Evolutionary conservation across 2,113 vertebrate genomes (phyloP).

Genomic region (Ageneiosus marmoratus): DNA sequence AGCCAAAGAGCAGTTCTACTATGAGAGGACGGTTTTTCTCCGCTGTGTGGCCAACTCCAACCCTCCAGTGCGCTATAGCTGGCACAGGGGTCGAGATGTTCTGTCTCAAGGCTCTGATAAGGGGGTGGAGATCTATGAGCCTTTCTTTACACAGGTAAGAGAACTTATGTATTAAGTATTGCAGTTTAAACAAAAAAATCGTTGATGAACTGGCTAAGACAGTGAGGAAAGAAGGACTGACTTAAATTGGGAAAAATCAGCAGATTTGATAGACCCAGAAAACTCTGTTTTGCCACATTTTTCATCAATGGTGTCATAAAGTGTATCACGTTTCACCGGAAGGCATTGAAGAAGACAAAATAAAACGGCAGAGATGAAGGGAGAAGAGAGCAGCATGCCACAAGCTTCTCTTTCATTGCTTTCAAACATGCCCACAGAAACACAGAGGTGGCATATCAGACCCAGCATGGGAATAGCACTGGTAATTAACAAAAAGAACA

Average conservation of each 20-base stretch:
- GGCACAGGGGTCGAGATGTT: slow-evolving; percentile 91
- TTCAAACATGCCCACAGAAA: slow-evolving; percentile 7
- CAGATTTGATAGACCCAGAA: neutral
- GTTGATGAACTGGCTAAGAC: neutral
- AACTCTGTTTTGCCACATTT: neutral
- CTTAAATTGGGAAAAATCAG: neutral
- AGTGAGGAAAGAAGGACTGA: neutral
- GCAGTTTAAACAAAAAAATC: neutral
- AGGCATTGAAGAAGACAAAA: slow-evolving; percentile 30
- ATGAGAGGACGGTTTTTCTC: slow-evolving; percentile 94
- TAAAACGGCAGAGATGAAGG: neutral
- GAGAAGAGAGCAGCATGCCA: slow-evolving; percentile 40
- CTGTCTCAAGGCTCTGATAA: slow-evolving; percentile 95
- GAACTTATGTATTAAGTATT: neutral
- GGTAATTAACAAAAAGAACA: slow-evolving; percentile 58
- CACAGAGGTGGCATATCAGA: slow-evolving; percentile 36
- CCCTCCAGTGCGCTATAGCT: slow-evolving; percentile 94
- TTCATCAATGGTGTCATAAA: neutral
- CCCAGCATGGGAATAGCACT: slow-evolving; percentile 40
- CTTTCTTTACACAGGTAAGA: slow-evolving; percentile 98
- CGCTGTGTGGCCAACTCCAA: slow-evolving; percentile 97
- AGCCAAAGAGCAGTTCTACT: slow-evolving; percentile 97
- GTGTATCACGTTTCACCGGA: neutral
- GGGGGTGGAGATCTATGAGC: slow-evolving; percentile 97
- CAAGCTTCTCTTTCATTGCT: slow-evolving; percentile 27